Conservation (phyloP, 2,797 vertebrate genomes). For the Hapalemur alaotrensis region DNA sequence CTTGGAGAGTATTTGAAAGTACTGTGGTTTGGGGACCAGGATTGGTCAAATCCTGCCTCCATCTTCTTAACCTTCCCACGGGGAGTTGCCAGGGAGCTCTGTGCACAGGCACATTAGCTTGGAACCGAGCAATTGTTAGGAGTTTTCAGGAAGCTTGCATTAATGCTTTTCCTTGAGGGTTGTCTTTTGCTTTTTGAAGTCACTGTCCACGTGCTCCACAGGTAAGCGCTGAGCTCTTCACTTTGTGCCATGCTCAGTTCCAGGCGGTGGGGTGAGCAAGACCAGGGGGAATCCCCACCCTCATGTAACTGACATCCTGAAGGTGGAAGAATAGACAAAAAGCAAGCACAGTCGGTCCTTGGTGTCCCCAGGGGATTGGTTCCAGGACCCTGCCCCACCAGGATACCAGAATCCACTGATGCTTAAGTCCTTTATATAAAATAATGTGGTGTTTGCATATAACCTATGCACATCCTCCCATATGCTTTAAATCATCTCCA, state of each 20-base stretch:
- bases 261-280: not conserved
- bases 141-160: not conserved
- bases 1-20: not conserved
- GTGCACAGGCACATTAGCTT: not conserved
- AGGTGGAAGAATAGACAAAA: not conserved
- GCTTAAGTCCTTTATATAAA: not conserved
- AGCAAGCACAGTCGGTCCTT: not conserved
- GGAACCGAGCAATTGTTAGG: not conserved
- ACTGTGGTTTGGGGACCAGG: not conserved
- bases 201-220: not conserved
- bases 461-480: not conserved
- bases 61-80: not conserved
- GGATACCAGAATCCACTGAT: not conserved
- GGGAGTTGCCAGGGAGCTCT: not conserved
- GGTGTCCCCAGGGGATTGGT: not conserved
- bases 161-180: not conserved
- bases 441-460: not conserved
- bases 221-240: not conserved
- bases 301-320: not conserved
- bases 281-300: not conserved
- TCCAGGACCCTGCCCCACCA: not conserved
- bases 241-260: rapidly evolving
- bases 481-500: not conserved
- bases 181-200: not conserved
- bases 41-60: not conserved